Conservation (phyloP, 2,797 vertebrate species). For the Ctenosaura bakeri region DNA sequence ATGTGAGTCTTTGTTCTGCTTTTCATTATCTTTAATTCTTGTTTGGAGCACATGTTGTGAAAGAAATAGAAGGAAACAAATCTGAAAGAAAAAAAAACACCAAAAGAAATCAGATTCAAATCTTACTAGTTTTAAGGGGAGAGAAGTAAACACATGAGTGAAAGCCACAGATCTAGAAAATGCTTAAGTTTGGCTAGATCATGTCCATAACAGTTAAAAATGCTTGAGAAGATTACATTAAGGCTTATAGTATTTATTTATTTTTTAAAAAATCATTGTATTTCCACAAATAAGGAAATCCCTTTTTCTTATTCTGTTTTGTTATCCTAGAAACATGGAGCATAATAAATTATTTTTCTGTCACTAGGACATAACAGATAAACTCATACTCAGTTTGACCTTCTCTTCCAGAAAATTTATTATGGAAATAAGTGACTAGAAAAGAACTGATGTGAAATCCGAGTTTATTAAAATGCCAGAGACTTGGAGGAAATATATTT, state of each 20-base stretch:
- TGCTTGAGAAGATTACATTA: not conserved
- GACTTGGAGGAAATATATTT: slow-evolving; percentile 8
- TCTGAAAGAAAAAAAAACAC: no score
- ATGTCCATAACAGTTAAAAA: not conserved
- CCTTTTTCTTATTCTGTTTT: not conserved
- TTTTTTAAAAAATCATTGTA: not conserved
- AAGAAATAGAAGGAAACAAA: no score
- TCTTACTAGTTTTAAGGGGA: not conserved
- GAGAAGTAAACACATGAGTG: not conserved
- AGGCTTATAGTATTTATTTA: not conserved
- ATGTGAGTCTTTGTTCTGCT: not conserved
- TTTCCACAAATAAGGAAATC: not conserved
- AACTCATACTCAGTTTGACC: not conserved
- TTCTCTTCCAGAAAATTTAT: not conserved
- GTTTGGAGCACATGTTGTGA: no score
- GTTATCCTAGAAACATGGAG: not conserved
- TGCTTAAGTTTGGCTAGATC: not conserved
- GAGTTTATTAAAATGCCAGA: slow-evolving; percentile 26
- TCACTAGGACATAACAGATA: not conserved
- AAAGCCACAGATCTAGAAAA: not conserved
- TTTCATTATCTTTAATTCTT: no score
- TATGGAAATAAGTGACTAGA: slow-evolving; percentile 4
- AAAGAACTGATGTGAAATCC: slow-evolving; percentile 25
- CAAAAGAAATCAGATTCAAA: no score
- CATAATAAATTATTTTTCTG: not conserved